Conservation (phyloP, 2,888 invertebrate species). For the Pseudanteris insignis region DNA sequence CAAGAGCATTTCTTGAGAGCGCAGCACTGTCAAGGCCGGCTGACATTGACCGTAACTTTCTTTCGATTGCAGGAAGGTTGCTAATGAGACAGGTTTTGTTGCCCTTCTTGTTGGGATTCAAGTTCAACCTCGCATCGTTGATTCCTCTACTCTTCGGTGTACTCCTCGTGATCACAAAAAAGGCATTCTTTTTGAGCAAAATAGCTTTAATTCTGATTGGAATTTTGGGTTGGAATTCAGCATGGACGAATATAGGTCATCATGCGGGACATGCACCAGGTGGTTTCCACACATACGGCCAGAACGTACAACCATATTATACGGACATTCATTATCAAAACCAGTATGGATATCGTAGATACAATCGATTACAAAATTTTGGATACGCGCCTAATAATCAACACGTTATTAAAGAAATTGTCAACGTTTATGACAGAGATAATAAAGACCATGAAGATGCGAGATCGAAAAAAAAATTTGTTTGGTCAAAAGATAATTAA, state of each 20-base stretch:
- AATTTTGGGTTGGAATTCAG: conserved; percentile 71
- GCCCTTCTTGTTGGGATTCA: conserved; percentile 81
- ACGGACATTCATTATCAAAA: conserved; percentile 15
- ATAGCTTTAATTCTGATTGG: conserved; percentile 77
- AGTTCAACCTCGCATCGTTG: conserved; percentile 80
- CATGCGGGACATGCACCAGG: conserved; percentile 14
- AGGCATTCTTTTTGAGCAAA: conserved; percentile 80
- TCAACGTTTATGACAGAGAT: conserved; percentile 59
- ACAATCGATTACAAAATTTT: conserved; percentile 25
- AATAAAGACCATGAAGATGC: conserved; percentile 41
- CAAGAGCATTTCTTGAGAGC: conserved; percentile 46
- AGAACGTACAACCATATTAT: conserved; percentile 19
- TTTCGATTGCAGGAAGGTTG: conserved; percentile 73
- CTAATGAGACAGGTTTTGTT: conserved; percentile 78
- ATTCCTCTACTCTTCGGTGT: conserved; percentile 78
- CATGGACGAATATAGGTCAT: conserved; percentile 55
- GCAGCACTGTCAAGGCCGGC: conserved; percentile 60
- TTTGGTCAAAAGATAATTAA: conserved; percentile 53
- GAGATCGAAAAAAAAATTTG: conserved; percentile 54
- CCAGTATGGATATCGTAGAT: conserved; percentile 43
- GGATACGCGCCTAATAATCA: conserved; percentile 37
- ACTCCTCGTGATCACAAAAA: conserved; percentile 78
- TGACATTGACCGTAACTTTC: conserved; percentile 33
- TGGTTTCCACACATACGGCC: conserved; percentile 40
- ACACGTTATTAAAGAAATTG: conserved; percentile 59